Percentiles rank a stretch among this genome's conserved stretches.
These are phyloP conservation scores for Lichenostomus cassidix DNA, from an alignment of 2,113 vertebrate genomes.

Conservation along the genomic window DNA sequence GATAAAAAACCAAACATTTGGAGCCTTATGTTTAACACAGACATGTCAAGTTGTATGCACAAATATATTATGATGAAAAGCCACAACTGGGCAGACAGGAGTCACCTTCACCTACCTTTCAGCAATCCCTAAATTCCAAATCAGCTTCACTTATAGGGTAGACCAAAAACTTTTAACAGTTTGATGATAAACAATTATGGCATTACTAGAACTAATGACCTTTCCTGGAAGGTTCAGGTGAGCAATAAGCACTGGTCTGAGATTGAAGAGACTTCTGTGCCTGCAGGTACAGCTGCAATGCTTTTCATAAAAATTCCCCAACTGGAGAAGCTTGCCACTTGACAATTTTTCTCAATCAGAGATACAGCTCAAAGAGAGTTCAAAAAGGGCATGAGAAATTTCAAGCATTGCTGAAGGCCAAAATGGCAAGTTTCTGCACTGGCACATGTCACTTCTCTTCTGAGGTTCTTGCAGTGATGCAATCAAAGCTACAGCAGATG, in stretches of 20 bases:
- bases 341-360: background rate
- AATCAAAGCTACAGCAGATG: background rate
- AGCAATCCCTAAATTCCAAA: background rate
- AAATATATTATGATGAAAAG: background rate
- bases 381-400: background rate
- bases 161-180: background rate
- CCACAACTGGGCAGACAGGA: background rate
- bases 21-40: background rate
- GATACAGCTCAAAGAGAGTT: background rate
- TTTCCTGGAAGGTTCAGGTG: background rate
- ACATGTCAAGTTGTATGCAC: fast-evolving
- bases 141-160: background rate
- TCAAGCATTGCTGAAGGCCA: background rate
- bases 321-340: background rate
- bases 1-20: background rate
- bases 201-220: background rate
- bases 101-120: background rate
- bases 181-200: background rate
- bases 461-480: background rate
- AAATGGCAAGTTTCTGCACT: background rate
- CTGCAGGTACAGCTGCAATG: background rate
- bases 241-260: background rate
- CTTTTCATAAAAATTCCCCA: background rate
- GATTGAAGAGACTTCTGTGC: background rate
- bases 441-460: background rate